phyloP scores from a whole-genome alignment of 2,797 vertebrate genomes.

The Sparidentex hasta region DNA sequence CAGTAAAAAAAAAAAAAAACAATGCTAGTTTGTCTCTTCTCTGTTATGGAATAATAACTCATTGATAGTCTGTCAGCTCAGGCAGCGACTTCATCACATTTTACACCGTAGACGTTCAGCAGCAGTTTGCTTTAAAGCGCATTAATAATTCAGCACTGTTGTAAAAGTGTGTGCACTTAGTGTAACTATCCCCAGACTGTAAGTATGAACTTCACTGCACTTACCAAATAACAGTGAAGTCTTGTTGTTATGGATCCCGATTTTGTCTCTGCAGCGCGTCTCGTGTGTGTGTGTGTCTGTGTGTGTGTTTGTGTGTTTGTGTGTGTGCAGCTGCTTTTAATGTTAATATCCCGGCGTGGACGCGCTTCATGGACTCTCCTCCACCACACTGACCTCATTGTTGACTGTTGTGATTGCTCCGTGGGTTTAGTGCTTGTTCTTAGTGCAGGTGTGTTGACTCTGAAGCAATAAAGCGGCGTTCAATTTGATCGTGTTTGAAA shows the following conservation, averaged over 20 bases:
- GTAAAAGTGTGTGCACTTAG: conserved; percentile 58
- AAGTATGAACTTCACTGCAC: conserved; percentile 41
- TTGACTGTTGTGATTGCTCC: conserved; percentile 43
- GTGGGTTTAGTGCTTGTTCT: conserved; percentile 30
- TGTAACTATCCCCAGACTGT: conserved; percentile 53
- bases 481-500: not conserved
- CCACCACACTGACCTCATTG: conserved; percentile 8
- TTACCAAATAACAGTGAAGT: conserved; percentile 7
- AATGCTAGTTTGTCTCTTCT: conserved; percentile 16
- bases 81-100: conserved; percentile 42
- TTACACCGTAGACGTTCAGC: conserved; percentile 26
- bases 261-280: conserved; percentile 17
- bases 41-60: conserved; percentile 31
- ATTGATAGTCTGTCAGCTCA: conserved; percentile 16
- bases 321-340: conserved; percentile 23
- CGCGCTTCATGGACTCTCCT: conserved; percentile 52
- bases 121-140: conserved; percentile 33
- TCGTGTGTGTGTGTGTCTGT: not conserved
- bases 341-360: not conserved
- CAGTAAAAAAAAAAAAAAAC: conserved; percentile 5
- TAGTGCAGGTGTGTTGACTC: conserved; percentile 51
- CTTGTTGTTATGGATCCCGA: conserved; percentile 10
- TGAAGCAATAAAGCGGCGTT: conserved; percentile 34
- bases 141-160: conserved; percentile 47
- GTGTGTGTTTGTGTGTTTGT: conserved; percentile 17